Base-by-base conservation (phyloP, 2,888 invertebrate species). In the Acanthococcus lagerstroemiae region DNA sequence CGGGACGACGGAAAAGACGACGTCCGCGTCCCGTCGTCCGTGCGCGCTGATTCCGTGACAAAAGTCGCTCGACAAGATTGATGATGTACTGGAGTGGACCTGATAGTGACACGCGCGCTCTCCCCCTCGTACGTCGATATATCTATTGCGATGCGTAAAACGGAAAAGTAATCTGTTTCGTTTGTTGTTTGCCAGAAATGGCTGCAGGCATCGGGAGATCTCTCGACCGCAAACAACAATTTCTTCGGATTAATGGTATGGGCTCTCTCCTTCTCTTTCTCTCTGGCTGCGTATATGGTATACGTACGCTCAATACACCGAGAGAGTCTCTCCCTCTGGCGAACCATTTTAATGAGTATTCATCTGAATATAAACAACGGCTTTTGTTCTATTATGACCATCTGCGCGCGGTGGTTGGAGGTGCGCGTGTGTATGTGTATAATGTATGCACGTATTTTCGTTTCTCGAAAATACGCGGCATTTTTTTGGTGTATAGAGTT, bases 321-420 rank as follows among this genome's bases (percentile, higher is more conserved):
- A 6, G 4, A 45, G 5, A 52, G 45, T n/a, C 58, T 54, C 54
- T 22, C 46, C 46, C 52, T 52, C 44, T 48, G 60, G 54, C 63
- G 44, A 45, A 52, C 58, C 24, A 45, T 63, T 63, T 63, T 63
- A 63, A 63, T 63, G 63, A 63, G 24, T 63, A 44, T 50, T 61
- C 61, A 61, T 61, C 52, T 61, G 61, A 61, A 61, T 61, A 52
- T 60, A 60, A 60, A 60, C 26, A 60, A 60, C 21, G 50, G 50
- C 60, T 60, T 50, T 61, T 60, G 48, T 46, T 60, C 60, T 60
- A 27, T 26, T 55, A 55, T 30, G 61, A 48, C 60, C 60, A 61
- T 61, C 61, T 63, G 54, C 24, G 30, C 15, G 21, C 12, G 24
- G 52, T 26, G 17, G 19, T 27, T 37, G 67, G 83, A 95, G 95